Evolutionary conservation across 1,140 invertebrate genomes (phyloP), one percentile per base, ranked within the genome.

Genomic region (Ips typographus): DNA sequence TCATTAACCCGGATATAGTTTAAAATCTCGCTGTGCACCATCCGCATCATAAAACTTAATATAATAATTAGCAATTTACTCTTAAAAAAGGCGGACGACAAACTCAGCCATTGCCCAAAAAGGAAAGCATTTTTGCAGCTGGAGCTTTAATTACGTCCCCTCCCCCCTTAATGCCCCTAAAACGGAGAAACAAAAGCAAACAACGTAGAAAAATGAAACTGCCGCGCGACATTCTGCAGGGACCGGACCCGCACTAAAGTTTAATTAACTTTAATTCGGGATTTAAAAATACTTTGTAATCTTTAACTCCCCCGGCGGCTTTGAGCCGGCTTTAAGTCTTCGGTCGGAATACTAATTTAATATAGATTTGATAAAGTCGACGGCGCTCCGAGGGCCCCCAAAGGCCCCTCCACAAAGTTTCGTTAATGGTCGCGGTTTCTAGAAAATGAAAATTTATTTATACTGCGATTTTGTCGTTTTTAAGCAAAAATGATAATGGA

Each of bases 241-340:
- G 64, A 66, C 7, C 38, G 43, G 43, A 38, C 64, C 36, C 55
- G 43, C 7, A 58, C 53, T 66, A 58, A 66, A 66, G 37, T 66
- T 66, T 66, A 66, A 66, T 66, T 66, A 66, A 66, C 55, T 66
- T 66, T 66, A 66, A 66, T 66, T 44, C 53, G 22, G 42, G 64
- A 66, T 66, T 66, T 58, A 66, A 58, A 66, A 66, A 66, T 66
- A 66, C 64, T 66, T 66, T 66, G 64, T 66, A 66, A 66, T 66
- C 64, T 66, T 66, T 66, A 66, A 66, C 43, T 66, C 64, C 64
- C 64, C 39, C 36, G 64, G 6, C 40, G 36, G 63, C 63, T 55
- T 43, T 65, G 56, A 65, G 63, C 63, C 36, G 52, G 38, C 63
- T 65, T 57, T 66, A 66, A 66, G 64, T 58, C 58, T 66, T 66